Evolutionary conservation across 2,888 invertebrate species (phyloP).

Genomic region (Tinea semifulvella): DNA sequence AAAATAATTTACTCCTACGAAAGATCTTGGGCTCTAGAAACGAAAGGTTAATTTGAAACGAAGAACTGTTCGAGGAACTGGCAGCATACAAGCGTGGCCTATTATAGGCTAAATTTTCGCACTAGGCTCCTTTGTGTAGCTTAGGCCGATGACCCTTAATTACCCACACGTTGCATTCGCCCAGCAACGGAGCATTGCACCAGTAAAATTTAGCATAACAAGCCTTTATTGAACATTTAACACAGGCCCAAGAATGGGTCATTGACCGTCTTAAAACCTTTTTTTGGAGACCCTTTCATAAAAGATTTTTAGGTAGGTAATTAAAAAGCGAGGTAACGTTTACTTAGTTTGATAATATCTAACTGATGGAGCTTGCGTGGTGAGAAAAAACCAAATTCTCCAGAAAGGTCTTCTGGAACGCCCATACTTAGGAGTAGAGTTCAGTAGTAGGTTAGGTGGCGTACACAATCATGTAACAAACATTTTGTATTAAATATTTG

Average conservation of each 20-base stretch:
- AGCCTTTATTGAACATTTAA: constrained; percentile 54
- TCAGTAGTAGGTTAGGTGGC: too few relatives aligned
- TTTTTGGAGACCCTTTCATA: neutral
- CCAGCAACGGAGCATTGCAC: constrained; percentile 57
- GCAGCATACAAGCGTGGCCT: constrained; percentile 7
- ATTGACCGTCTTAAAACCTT: constrained; percentile 8
- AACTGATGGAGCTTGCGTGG: too few relatives aligned
- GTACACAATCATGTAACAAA: too few relatives aligned
- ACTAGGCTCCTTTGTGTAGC: constrained; percentile 43
- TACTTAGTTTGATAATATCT: too few relatives aligned
- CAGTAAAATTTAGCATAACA: constrained; percentile 62
- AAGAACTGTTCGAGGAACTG: neutral
- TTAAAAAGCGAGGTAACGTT: too few relatives aligned
- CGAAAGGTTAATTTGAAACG: neutral
- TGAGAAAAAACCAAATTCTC: too few relatives aligned
- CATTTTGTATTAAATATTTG: too few relatives aligned
- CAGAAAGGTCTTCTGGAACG: too few relatives aligned
- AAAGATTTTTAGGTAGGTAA: too few relatives aligned
- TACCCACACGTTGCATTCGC: constrained; percentile 32
- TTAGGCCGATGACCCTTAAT: constrained; percentile 55
- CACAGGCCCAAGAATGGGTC: constrained; percentile 19
- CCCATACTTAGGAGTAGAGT: too few relatives aligned
- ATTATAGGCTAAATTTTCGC: constrained; percentile 21
- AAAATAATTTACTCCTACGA: too few relatives aligned
- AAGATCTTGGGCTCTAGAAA: too few relatives aligned